Conservation (phyloP, 2,797 vertebrate species). For the Helicolenus hilgendorfi region DNA sequence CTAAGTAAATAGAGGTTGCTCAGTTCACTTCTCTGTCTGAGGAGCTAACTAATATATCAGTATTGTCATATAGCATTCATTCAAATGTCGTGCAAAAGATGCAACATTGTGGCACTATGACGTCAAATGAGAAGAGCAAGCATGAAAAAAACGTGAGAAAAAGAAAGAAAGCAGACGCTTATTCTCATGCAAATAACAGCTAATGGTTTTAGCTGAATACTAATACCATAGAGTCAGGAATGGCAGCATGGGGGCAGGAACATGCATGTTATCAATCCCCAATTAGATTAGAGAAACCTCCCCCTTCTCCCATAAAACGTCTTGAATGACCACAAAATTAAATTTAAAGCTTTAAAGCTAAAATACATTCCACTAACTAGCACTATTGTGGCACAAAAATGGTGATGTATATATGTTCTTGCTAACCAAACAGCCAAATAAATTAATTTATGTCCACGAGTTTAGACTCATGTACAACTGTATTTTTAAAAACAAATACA, state of each 20-base stretch:
- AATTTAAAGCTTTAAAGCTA: background rate
- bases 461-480: no score
- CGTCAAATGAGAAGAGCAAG: background rate
- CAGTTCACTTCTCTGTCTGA: background rate
- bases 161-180: constrained; percentile 11
- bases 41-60: background rate
- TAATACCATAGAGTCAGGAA: background rate
- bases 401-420: background rate
- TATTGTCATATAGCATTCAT: background rate
- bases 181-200: constrained; percentile 61
- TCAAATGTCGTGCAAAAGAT: background rate
- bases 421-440: background rate
- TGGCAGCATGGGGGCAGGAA: background rate
- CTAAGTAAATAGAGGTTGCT: background rate
- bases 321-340: background rate
- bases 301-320: background rate
- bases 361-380: background rate
- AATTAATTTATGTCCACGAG: background rate
- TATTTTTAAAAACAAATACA: background rate
- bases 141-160: background rate
- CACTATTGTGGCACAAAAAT: background rate
- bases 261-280: background rate
- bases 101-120: background rate
- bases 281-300: background rate
- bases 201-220: constrained; percentile 54